These are phyloP conservation scores for Orycteropus afer DNA, from an alignment of 2,113 vertebrate species.

Conservation along the genomic window DNA sequence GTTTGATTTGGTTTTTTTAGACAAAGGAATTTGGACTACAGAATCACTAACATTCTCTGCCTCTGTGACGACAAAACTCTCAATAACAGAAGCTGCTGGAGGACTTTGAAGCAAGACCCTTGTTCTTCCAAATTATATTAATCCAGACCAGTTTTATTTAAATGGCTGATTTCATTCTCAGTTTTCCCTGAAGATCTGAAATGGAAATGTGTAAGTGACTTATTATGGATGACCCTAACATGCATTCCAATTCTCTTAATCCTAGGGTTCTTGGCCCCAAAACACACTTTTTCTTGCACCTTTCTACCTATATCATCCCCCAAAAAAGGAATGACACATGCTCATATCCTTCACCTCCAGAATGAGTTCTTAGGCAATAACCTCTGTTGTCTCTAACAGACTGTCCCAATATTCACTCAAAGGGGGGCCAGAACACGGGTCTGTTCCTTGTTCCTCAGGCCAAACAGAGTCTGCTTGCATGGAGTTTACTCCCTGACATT, in stretches of 20 bases:
- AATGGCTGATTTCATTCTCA: constrained; percentile 12
- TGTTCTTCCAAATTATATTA: constrained; percentile 33
- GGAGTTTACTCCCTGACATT: constrained; percentile 20
- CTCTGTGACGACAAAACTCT: neutral
- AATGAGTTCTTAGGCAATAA: constrained; percentile 46
- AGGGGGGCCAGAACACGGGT: neutral
- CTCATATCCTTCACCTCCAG: neutral
- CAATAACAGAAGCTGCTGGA: neutral
- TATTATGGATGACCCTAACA: constrained; percentile 2
- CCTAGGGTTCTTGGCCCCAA: neutral
- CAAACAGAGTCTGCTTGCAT: constrained; percentile 20
- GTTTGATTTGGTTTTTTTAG: too few relatives aligned
- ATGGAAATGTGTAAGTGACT: neutral
- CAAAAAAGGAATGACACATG: neutral
- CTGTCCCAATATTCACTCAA: neutral
- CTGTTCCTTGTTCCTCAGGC: constrained; percentile 23
- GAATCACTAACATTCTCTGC: neutral
- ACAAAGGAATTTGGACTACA: neutral
- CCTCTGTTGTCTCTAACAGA: neutral
- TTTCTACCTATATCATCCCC: neutral
- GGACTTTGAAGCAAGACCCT: neutral
- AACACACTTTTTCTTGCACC: neutral
- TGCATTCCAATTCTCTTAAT: neutral
- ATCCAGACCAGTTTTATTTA: constrained; percentile 28
- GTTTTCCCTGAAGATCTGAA: constrained; percentile 7